Base-by-base conservation (phyloP, 1,140 invertebrate species). In the Stegodyphus mimosarum region DNA sequence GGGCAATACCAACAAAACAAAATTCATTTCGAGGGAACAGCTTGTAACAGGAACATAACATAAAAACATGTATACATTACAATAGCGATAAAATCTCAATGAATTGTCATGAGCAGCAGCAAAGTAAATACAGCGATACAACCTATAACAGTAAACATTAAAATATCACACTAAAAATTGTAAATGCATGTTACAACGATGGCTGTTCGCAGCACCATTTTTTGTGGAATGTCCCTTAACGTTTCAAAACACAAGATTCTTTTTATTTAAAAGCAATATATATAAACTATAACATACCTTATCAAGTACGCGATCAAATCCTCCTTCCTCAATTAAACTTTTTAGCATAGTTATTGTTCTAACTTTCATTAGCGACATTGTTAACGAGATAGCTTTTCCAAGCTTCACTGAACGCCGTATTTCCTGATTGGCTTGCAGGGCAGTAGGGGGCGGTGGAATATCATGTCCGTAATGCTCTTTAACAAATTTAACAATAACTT, bases 261-360 rank as follows among this genome's bases (percentile, higher is more conserved):
- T 50, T 13, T 6, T 63, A 64, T 33, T 64, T 7, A 50, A 69
- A 72, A 72, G 7, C 6, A 55, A n/a, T 10, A 72, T 74, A 66
- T 83, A 49, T 48, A 60, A 49, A 10, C 48, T 50, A 63, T 52
- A 74, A 86, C 88, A 89, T 87, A 93, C 93, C 88, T 92, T 92
- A 87, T 91, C 90, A 48, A 92, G 87, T 74, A 92, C 90, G 13
- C 88, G 88, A 71, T 91, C 92, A 86, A 91, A 92, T 66, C 90
- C 89, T 49, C 74, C 74, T 66, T 77, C 70, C 48, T 83, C 86
- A 48, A 87, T 83, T 77, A 83, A 71, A 15, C 17, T 71, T 66
- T 87, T 87, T 11, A 87, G 51, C 77, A 83, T 83, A 72, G 73
- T 83, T 18, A 76, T 83, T 52, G 64, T 83, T 55, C 74, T 77